Evolutionary conservation across 2,797 vertebrate genomes (phyloP).

Genomic region (Centroberyx gerrardi): DNA sequence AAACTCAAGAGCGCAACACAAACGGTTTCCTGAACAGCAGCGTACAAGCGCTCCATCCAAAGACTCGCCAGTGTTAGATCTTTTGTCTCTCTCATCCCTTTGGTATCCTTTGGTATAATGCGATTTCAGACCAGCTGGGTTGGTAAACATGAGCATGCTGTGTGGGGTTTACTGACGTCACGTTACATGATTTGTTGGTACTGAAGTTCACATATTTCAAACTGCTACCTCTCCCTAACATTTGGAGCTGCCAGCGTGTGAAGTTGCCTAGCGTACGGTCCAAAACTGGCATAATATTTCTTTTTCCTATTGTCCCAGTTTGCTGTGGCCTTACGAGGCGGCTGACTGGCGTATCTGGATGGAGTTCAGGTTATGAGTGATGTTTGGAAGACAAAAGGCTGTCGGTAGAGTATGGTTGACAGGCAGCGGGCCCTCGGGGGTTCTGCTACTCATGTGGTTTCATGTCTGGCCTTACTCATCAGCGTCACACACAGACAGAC

Average conservation of each 20-base stretch:
- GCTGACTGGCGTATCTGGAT: conserved; percentile 10
- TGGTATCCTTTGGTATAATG: no score
- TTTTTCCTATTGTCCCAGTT: conserved; percentile 41
- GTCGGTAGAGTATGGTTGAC: conserved; percentile 15
- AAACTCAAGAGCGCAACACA: no score
- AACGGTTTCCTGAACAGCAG: no score
- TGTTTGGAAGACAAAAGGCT: conserved; percentile 42
- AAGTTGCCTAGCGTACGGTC: conserved; percentile 10
- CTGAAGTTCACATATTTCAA: background rate
- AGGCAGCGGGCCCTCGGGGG: conserved; percentile 39
- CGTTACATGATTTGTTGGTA: background rate
- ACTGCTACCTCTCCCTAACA: background rate
- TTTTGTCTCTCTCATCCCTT: no score
- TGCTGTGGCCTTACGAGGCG: conserved; percentile 8
- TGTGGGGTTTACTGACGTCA: no score
- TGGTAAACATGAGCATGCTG: no score
- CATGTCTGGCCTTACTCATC: conserved; percentile 71
- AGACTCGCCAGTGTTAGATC: no score
- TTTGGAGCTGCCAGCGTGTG: background rate
- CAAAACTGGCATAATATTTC: conserved; percentile 15
- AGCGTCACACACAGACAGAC: conserved; percentile 52
- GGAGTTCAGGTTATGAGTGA: conserved; percentile 34
- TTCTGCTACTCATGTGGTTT: conserved; percentile 52
- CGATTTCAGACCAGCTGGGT: no score
- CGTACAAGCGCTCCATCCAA: no score